Evolutionary conservation across 1,140 invertebrate species (phyloP), one percentile per base, ranked within the genome.

Genomic region (Drosophila seguyi): DNA sequence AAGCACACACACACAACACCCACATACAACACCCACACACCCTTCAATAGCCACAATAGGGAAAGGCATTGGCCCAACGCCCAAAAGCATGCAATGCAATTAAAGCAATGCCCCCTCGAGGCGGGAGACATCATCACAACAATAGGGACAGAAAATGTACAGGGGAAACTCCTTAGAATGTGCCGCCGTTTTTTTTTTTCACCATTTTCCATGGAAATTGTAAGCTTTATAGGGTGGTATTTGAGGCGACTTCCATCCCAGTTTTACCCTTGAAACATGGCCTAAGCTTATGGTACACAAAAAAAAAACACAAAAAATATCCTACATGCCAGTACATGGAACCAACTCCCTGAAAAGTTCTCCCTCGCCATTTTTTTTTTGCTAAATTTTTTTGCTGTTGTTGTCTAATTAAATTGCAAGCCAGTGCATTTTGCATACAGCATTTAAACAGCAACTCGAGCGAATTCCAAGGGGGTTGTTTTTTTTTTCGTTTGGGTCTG

Each of bases 371-470:
- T 16, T 36, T 36, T 52, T 34, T 52, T 31, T 45, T n/a, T n/a
- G 31, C 50, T 42, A 29, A 52, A 72, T 69, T 78, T 76, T 76
- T 27, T 72, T 25, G n/a, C n/a, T n/a, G n/a, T 25, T 69, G 84
- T 84, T 90, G 85, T 90, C 86, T 90, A 90, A 90, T 90, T 90
- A 90, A 90, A 90, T 90, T 83, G 68, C 75, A 48, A 66, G 52
- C 60, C 38, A 63, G 61, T 72, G 61, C 63, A 72, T 72, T 56
- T 71, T 86, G 60, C 63, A 47, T 57, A 63, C 65, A 82, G 76
- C 76, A 83, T 90, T 90, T 90, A 88, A 90, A 85, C 67, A 61
- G 57, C 63, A 81, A 68, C 58, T 79, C 67, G 42, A 79, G 75
- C 76, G 56, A 62, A 66, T 57, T 47, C 72, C 61, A 18, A 52